These are phyloP conservation scores for Drosophila sp. DNA, from an alignment of 1,140 invertebrate species.

Conservation along the genomic window DNA sequence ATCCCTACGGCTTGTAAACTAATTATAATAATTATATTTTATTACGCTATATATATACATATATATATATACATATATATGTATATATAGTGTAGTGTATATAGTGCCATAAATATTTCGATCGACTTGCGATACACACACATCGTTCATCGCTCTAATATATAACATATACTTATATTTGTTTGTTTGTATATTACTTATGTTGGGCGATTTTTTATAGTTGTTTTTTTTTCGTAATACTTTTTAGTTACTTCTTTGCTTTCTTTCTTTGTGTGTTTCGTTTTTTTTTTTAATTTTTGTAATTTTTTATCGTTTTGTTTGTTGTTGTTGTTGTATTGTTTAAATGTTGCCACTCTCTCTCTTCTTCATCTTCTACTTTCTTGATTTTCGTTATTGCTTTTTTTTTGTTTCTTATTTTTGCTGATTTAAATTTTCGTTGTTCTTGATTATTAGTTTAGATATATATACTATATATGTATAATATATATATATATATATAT, in stretches of 20 bases:
- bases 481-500: slow-evolving; percentile 30
- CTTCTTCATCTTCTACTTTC: slow-evolving; percentile 16
- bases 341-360: slow-evolving; percentile 31
- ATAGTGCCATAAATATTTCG: slow-evolving; percentile 73
- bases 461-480: slow-evolving; percentile 25
- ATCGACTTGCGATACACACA: slow-evolving; percentile 1
- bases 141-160: slow-evolving; percentile 35
- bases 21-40: slow-evolving; percentile 27
- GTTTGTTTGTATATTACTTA: slow-evolving; percentile 18
- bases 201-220: slow-evolving; percentile 9
- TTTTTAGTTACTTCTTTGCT: slow-evolving; percentile 57
- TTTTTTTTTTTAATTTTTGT: slow-evolving; percentile 22
- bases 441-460: slow-evolving; percentile 42
- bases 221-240: slow-evolving; percentile 31
- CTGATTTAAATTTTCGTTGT: slow-evolving; percentile 32
- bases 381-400: slow-evolving; percentile 45
- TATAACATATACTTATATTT: background rate
- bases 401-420: slow-evolving; percentile 29
- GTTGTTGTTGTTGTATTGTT: slow-evolving; percentile 45
- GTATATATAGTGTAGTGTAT: slow-evolving; percentile 58
- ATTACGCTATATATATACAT: slow-evolving; percentile 32
- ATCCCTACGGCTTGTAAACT: slow-evolving; percentile 66
- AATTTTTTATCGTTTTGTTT: slow-evolving; percentile 58
- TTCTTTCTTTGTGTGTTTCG: slow-evolving; percentile 44
- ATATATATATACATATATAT: slow-evolving; percentile 32